Evolutionary conservation across 1,140 invertebrate genomes (phyloP), one percentile per base, ranked within the genome.

Genomic region (Neodiprion lecontei): DNA sequence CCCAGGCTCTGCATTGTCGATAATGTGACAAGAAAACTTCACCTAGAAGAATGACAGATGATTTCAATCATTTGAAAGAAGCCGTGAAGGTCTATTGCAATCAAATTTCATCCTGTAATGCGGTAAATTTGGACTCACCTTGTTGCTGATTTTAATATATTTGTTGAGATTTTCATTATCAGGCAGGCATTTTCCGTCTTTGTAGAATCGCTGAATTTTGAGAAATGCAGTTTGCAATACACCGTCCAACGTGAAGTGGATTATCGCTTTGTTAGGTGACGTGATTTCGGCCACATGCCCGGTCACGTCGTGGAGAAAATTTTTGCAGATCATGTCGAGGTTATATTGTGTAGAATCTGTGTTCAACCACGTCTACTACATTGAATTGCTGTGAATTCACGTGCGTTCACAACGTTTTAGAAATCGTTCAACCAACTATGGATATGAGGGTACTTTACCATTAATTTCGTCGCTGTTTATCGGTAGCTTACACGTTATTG

Each of bases 21-120:
- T 75, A 7, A 72, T 53, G 66, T 80, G 80, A 65, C 82, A 83
- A 2, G 80, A 80, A 79, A 84, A 84, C 68, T 73, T 78, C 0
- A 84, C 79, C 80, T 81, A 53, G 5, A 74, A 75, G 11, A 70
- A 70, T 74, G 71, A 11, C 72, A 69, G 70, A 66, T 77, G 69
- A 21, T 73, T 61, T 61, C 14, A 14, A 65, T 40, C 28, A 40
- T 40, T 0, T 40, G 5, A 3, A 5, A 5, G 5, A 40, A 40
- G 28, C 1, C 28, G 28, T 40, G 28, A 40, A 40, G 28, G 5
- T 40, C 28, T 40, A 3, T 40, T 2, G 28, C 28, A 40, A 5
- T 40, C 5, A 40, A 40, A 75, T 69, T 65, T 67, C 53, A 70
- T 72, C 47, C 40, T n/a, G 73, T 68, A 40, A 70, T 66, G 48